phyloP scores from a whole-genome alignment of 2,888 invertebrate species.

The Gastrophysa polygoni region DNA sequence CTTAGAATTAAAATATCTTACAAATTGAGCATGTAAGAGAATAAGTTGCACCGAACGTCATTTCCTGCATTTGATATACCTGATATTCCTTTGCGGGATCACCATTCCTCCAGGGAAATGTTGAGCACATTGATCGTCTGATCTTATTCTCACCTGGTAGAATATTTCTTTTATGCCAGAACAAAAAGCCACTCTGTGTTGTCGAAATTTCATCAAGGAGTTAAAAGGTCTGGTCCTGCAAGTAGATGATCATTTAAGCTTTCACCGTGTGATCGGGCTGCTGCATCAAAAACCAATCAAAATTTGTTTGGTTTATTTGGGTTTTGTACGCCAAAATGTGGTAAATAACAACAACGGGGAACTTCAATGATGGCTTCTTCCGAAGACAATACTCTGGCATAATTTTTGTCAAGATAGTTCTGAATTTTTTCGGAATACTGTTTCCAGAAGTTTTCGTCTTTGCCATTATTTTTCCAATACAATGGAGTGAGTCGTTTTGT shows the following conservation, averaged over 20 bases:
- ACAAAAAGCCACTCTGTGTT: background rate
- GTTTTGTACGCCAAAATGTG: background rate
- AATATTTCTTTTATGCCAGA: background rate
- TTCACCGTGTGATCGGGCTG: background rate
- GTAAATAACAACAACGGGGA: background rate
- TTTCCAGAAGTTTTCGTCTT: background rate
- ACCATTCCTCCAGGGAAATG: background rate
- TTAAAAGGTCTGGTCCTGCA: background rate
- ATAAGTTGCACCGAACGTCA: background rate
- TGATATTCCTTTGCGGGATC: background rate
- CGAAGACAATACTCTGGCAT: background rate
- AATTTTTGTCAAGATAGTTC: background rate
- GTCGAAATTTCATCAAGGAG: background rate
- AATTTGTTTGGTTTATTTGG: conserved; percentile 1
- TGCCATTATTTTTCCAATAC: background rate
- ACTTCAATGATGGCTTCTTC: background rate
- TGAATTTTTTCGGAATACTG: no score
- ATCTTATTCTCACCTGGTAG: background rate
- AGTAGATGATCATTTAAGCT: conserved; percentile 2
- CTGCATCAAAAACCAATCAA: conserved; percentile 8
- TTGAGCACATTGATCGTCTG: background rate
- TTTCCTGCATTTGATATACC: background rate
- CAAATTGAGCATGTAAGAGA: background rate
- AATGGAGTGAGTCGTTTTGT: background rate
- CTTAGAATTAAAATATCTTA: background rate